phyloP scores from a whole-genome alignment of 2,888 invertebrate genomes.

The Conops quadrifasciatus region DNA sequence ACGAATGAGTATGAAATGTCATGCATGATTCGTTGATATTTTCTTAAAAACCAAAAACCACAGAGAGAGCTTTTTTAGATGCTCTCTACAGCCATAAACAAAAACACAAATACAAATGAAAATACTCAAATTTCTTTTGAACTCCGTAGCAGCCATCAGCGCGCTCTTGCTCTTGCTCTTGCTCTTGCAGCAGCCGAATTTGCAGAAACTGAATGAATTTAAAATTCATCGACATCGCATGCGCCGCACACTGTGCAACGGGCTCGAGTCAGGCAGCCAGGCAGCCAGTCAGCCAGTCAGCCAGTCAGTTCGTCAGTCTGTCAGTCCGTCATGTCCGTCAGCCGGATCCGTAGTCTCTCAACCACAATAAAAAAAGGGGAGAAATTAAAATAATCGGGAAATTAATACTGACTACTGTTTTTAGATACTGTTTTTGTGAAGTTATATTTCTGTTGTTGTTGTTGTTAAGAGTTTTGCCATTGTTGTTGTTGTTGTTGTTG shows the following conservation, averaged over 20 bases:
- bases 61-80: no score
- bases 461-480: background rate
- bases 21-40: no score
- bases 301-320: background rate
- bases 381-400: background rate
- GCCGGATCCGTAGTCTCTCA: background rate
- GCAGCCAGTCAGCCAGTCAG: background rate
- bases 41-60: no score
- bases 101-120: no score
- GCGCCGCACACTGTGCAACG: background rate
- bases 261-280: background rate
- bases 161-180: no score
- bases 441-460: background rate
- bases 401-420: background rate
- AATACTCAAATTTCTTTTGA: no score
- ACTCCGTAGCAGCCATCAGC: no score
- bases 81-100: no score
- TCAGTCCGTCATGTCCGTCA: background rate
- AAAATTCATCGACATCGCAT: background rate
- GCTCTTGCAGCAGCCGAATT: background rate
- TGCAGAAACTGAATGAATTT: background rate
- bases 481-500: conserved; percentile 7
- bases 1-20: background rate
- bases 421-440: no score
- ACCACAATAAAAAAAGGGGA: background rate